phyloP scores from a whole-genome alignment of 2,797 vertebrate genomes.

The Silurus aristotelis region DNA sequence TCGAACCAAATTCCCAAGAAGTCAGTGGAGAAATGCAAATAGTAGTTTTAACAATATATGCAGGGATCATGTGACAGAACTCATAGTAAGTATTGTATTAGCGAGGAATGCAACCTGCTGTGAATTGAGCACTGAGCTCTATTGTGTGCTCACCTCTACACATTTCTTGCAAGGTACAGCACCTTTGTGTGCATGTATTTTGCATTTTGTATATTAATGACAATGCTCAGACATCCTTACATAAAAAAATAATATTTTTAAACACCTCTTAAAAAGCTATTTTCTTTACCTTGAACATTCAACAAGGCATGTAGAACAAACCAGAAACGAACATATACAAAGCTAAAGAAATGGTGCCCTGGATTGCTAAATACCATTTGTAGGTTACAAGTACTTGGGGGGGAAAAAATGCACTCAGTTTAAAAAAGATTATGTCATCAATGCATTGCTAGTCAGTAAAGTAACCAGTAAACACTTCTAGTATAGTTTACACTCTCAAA shows the following conservation, averaged over 20 bases:
- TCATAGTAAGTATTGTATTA: too few relatives aligned
- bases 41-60: not conserved
- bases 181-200: not conserved
- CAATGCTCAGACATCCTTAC: not conserved
- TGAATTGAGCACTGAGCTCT: not conserved
- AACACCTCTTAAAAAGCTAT: too few relatives aligned
- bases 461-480: not conserved
- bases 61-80: too few relatives aligned
- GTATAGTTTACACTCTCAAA: not conserved
- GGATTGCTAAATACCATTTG: not conserved
- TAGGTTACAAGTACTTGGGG: not conserved
- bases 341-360: not conserved
- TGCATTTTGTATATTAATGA: not conserved
- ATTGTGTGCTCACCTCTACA: not conserved
- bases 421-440: not conserved
- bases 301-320: not conserved
- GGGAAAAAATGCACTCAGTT: not conserved
- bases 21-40: not conserved
- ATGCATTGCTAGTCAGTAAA: not conserved
- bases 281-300: not conserved
- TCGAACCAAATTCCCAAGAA: not conserved
- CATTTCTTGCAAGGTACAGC: not conserved
- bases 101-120: too few relatives aligned
- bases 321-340: not conserved
- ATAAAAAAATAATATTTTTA: too few relatives aligned